phyloP scores from a whole-genome alignment of 1,140 invertebrate species.

The Delia radicum region DNA sequence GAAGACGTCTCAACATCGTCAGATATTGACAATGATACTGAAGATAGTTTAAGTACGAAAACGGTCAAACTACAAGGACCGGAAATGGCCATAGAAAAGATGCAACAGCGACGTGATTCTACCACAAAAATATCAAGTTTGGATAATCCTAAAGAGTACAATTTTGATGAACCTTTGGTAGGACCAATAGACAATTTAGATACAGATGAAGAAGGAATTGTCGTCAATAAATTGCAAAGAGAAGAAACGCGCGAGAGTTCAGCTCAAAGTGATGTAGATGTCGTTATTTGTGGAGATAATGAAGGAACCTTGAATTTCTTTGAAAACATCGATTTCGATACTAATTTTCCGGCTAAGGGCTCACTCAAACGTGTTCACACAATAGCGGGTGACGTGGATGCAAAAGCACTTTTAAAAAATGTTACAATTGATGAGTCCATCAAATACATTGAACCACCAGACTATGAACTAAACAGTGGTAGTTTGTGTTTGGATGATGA shows the following conservation, averaged over 20 bases:
- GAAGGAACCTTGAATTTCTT: not conserved
- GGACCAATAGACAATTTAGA: constrained; percentile 33
- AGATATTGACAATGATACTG: constrained; percentile 7
- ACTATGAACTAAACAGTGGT: not conserved
- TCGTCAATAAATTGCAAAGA: constrained; percentile 36
- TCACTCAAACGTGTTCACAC: constrained; percentile 41
- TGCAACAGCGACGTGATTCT: constrained; percentile 36
- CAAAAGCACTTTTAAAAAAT: constrained; percentile 38
- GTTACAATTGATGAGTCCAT: constrained; percentile 37
- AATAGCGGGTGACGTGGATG: constrained; percentile 41
- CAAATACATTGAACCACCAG: constrained; percentile 28
- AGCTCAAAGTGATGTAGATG: constrained; percentile 37
- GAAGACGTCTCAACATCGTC: not conserved
- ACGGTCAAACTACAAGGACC: constrained; percentile 36
- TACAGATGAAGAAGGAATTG: constrained; percentile 41
- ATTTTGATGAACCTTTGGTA: constrained; percentile 39
- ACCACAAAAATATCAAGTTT: not conserved
- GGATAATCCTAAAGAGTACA: constrained; percentile 9
- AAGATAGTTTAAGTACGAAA: constrained; percentile 36
- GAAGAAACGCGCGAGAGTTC: constrained; percentile 46
- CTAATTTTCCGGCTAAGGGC: not conserved
- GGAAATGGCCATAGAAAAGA: constrained; percentile 42
- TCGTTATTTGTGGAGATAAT: constrained; percentile 1
- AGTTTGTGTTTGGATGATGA: constrained; percentile 48
- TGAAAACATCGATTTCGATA: constrained; percentile 8